Evolutionary conservation across 1,140 invertebrate genomes (phyloP), one percentile per base, ranked within the genome.

Genomic region (Ganaspis sp.): DNA sequence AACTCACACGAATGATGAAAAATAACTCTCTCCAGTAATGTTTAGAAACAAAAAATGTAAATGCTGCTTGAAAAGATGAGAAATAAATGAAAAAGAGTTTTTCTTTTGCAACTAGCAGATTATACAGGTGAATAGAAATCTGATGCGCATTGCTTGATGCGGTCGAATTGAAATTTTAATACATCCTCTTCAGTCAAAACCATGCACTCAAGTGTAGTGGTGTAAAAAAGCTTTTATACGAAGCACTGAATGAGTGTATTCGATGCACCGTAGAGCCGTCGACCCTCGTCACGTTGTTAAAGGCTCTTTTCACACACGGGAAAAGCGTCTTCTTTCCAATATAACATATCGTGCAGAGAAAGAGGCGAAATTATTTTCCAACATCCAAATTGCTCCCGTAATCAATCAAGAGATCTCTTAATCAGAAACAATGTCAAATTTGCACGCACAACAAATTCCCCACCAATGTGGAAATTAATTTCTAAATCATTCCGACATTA

Each of bases 141-240:
- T 64, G 58, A 64, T 64, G 58, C 58, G 58, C 58, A 64, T 64
- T 64, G 26, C 58, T 64, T 64, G 58, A 64, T 64, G 58, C 23
- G 58, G 58, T 64, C 23, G 23, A 64, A 64, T 26, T 64, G 23
- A 64, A 64, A 29, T 64, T 64, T 64, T 64, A 64, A 64, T 64
- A 64, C 26, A 29, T 64, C 58, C 23, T 15, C 58, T 64, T 64
- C 23, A 64, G 58, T 64, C 23, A 64, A 29, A 64, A 64, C 23
- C 58, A 26, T 64, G 12, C 58, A 64, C 15, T 64, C 23, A 15
- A 64, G 15, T 54, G 58, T 64, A 12, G 12, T 64, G 23, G 58
- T 29, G 58, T 64, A 64, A 64, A 64, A 29, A 64, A 34, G 58
- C 58, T 64, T 34, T 64, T 64, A 29, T 64, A 64, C 26, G 23